Conservation (phyloP, 2,113 vertebrate genomes). For the Fulica atra region DNA sequence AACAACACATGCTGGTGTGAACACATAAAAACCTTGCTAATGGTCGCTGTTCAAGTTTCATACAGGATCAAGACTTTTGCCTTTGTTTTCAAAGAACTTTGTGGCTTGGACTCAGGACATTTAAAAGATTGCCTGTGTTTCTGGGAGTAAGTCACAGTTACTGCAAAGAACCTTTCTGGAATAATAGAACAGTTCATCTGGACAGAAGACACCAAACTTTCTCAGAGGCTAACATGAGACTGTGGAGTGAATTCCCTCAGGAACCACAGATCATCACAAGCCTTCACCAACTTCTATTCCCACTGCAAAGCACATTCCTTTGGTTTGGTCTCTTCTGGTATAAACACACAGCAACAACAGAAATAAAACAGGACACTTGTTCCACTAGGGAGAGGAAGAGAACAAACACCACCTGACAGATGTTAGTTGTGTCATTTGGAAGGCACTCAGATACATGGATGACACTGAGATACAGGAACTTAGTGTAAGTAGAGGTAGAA, state of each 20-base stretch:
- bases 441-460: neutral
- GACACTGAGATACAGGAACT: neutral
- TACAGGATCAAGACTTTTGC: neutral
- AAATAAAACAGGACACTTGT: slow-evolving; percentile 10
- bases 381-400: neutral
- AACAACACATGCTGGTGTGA: slow-evolving; percentile 16
- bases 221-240: neutral
- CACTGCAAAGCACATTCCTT: slow-evolving; percentile 19
- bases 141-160: slow-evolving; percentile 10
- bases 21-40: neutral
- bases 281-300: neutral
- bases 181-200: neutral
- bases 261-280: slow-evolving; percentile 6
- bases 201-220: neutral
- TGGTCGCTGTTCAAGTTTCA: neutral
- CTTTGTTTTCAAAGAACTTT: slow-evolving; percentile 15
- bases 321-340: slow-evolving; percentile 8
- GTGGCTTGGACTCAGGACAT: neutral
- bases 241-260: neutral
- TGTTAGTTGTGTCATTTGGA: slow-evolving; percentile 18
- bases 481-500: neutral
- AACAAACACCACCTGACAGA: slow-evolving; percentile 47
- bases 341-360: neutral
- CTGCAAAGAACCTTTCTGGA: neutral
- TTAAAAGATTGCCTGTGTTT: neutral